A percentile compares a stretch with the other conserved stretches of the same genome.
These are phyloP conservation scores for Himalopsyche anomala DNA, from an alignment of 2,888 invertebrate species.

Conservation along the genomic window DNA sequence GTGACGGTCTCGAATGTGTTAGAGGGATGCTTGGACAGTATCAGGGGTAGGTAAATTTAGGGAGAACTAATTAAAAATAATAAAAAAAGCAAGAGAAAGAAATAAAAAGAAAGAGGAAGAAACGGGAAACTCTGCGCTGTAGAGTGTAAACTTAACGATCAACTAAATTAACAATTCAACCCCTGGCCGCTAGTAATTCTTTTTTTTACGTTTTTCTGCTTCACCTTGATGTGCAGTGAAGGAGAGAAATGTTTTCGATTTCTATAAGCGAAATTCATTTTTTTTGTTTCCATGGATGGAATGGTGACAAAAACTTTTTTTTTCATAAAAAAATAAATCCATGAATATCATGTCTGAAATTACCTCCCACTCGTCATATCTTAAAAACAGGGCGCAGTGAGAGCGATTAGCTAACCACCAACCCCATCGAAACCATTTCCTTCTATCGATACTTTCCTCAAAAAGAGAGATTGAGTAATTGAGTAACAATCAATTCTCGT, in stretches of 20 bases:
- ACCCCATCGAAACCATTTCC: too few species aligned
- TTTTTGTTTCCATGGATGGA: too few species aligned
- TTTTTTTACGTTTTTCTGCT: constrained; percentile 48
- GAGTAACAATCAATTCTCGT: too few species aligned
- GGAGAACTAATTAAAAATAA: constrained; percentile 65
- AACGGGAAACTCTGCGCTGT: constrained; percentile 24
- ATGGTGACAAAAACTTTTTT: too few species aligned
- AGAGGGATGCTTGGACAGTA: constrained; percentile 39
- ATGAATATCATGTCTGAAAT: too few species aligned
- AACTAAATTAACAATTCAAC: constrained; percentile 64
- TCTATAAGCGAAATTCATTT: too few species aligned
- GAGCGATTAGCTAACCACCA: too few species aligned
- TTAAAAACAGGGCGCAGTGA: too few species aligned
- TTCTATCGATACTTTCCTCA: too few species aligned
- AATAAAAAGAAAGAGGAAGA: constrained; percentile 37
- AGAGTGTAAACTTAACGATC: constrained; percentile 58
- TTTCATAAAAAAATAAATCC: too few species aligned
- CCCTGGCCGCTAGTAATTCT: constrained; percentile 48
- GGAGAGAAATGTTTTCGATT: not conserved
- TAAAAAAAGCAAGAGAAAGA: constrained; percentile 57
- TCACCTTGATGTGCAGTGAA: constrained; percentile 23
- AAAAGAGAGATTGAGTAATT: too few species aligned
- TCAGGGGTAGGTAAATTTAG: constrained; percentile 53
- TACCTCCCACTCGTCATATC: too few species aligned
- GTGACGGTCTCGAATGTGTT: not conserved